Base-by-base conservation (phyloP, 1,140 invertebrate species). In the Camponotus pennsylvanicus region DNA sequence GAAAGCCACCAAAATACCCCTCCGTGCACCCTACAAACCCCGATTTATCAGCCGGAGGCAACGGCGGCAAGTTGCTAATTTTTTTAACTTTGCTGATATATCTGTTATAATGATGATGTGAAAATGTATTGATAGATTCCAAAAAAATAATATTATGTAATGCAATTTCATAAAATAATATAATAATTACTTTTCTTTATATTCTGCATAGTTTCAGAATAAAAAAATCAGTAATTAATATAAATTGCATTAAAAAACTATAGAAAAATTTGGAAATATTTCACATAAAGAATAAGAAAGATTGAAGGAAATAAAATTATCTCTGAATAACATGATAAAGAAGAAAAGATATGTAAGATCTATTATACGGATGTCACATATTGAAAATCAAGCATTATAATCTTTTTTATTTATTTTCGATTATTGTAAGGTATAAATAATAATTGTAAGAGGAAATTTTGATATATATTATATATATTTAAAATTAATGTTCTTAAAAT, bases 41-140 rank as follows among this genome's bases (percentile, higher is more conserved):
- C 45, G 27, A n/a, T 21, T 32, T 89, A 89, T 78, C 88, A 78
- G 32, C 77, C 11, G 83, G n/a, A 11, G 78, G 73, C 64, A 89
- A 86, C 45, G 27, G 27, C 27, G 32, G 57, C 34, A 45, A 57
- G 34, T 37, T 45, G 55, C n/a, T 32, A 15, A 57, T 37, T 49
- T 75, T 63, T 45, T 40, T 40, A 45, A 75, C 11, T 27, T 34
- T 11, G 13, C 18, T 61, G 55, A 49, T 73, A 73, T 55, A 5
- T 13, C 15, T 27, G 18, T 27, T 49, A 21, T 32, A 45, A 69
- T 7, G 21, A 32, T 55, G 37, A n/a, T n/a, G 32, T 27, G 4
- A 73, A 37, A n/a, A 52, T 32, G 18, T 18, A 27, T 13, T 63
- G 21, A 4, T 11, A 63, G 13, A 63, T 27, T 63, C 27, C 2